phyloP scores from a whole-genome alignment of 2,888 invertebrate genomes.

The Ceriagrion tenellum region DNA sequence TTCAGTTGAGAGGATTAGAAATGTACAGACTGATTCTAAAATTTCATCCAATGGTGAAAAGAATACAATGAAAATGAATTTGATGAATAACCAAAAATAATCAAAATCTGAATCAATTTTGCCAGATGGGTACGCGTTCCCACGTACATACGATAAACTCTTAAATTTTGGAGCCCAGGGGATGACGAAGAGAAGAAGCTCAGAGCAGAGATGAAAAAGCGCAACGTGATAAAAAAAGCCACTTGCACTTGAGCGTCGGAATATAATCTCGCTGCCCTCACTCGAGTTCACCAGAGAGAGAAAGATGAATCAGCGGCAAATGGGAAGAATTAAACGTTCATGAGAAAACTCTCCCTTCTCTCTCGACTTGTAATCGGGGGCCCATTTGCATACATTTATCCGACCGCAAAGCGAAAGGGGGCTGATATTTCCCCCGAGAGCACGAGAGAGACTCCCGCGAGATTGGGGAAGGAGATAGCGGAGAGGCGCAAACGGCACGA shows the following conservation, averaged over 20 bases:
- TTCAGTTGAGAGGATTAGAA: too few species aligned
- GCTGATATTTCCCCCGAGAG: neutral
- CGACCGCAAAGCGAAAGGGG: neutral
- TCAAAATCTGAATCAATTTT: too few species aligned
- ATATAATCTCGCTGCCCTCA: neutral
- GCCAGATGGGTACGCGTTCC: too few species aligned
- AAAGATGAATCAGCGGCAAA: neutral
- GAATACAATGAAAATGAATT: too few species aligned
- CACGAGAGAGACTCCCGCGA: neutral
- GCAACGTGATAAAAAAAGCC: neutral
- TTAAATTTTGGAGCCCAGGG: neutral
- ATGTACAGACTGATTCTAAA: too few species aligned
- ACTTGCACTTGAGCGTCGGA: neutral
- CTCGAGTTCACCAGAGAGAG: neutral
- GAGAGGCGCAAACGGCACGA: neutral
- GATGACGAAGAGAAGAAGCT: neutral
- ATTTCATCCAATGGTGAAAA: too few species aligned
- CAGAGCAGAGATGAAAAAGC: neutral
- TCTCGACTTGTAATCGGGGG: neutral
- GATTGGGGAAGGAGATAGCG: neutral
- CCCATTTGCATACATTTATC: conserved; percentile 14
- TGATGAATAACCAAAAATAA: too few species aligned
- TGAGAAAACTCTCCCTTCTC: neutral
- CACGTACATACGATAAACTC: too few species aligned
- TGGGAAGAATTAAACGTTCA: neutral